Evolutionary conservation across 2,113 vertebrate species (phyloP).

Genomic region (Phoenicopterus ruber): DNA sequence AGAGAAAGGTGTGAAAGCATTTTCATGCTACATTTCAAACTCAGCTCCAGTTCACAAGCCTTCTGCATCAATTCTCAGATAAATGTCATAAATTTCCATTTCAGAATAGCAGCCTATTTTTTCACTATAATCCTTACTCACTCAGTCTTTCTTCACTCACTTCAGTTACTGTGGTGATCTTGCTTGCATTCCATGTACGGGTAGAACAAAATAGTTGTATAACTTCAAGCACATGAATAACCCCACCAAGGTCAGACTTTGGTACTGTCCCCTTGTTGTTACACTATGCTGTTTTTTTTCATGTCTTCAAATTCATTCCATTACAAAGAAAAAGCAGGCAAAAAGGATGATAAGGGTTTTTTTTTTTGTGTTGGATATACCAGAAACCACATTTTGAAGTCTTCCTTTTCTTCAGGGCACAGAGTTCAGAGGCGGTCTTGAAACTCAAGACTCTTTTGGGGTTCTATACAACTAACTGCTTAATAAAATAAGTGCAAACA

Average conservation of each 20-base stretch:
- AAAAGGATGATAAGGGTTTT: neutral
- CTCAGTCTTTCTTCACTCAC: neutral
- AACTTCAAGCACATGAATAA: neutral
- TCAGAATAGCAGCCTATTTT: slow-evolving; percentile 6
- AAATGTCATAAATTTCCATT: slow-evolving; percentile 22
- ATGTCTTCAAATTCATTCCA: neutral
- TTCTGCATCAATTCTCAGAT: slow-evolving; percentile 18
- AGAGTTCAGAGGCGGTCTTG: neutral
- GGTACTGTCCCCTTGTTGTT: neutral
- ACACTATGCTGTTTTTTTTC: neutral
- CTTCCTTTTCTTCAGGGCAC: neutral
- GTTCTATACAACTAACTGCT: neutral
- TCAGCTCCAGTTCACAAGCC: neutral
- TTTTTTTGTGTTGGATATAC: neutral
- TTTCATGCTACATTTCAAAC: slow-evolving; percentile 29
- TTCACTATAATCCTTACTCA: neutral
- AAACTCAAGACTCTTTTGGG: neutral
- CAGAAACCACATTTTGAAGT: neutral
- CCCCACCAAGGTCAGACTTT: neutral
- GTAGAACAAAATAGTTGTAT: neutral
- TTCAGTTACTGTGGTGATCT: neutral
- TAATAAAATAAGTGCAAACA: neutral
- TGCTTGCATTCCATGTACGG: neutral
- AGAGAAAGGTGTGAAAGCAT: neutral
- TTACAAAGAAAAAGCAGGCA: neutral